Percentiles rank a stretch among this genome's conserved stretches.
Conservation (phyloP, 2,888 invertebrate genomes). For the Cerceris ruficornis region DNA sequence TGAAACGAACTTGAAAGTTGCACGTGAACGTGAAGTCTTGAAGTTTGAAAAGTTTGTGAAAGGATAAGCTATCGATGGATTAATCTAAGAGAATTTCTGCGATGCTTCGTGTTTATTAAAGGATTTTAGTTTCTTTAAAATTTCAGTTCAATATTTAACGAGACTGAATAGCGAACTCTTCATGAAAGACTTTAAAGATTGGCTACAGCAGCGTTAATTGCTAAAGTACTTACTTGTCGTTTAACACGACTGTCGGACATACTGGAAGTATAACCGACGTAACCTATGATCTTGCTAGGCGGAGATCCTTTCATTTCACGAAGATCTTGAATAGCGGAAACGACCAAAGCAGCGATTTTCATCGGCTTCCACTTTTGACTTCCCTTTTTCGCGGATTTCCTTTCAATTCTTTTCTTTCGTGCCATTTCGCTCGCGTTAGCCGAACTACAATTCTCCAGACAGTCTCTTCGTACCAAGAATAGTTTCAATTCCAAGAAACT, state of each 20-base stretch:
- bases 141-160: not conserved
- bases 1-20: too few relatives aligned
- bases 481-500: not conserved
- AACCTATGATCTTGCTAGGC: slow-evolving; percentile 70
- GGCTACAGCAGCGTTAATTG: slow-evolving; percentile 5
- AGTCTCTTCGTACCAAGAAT: not conserved
- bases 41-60: too few relatives aligned
- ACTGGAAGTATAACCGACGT: slow-evolving; percentile 71
- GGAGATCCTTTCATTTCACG: slow-evolving; percentile 73
- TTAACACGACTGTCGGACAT: slow-evolving; percentile 67
- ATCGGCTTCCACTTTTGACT: slow-evolving; percentile 52
- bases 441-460: too few relatives aligned
- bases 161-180: not conserved
- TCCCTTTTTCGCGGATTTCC: slow-evolving; percentile 24
- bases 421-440: slow-evolving; percentile 17
- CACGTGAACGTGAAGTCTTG: too few relatives aligned
- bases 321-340: slow-evolving; percentile 74
- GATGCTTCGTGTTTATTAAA: too few relatives aligned
- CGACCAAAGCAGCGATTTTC: slow-evolving; percentile 73
- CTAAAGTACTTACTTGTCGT: slow-evolving; percentile 67
- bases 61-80: too few relatives aligned
- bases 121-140: too few relatives aligned
- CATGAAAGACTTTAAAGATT: not conserved
- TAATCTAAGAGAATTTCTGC: too few relatives aligned
- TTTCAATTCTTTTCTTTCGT: slow-evolving; percentile 17